Evolutionary conservation across 2,797 vertebrate species (phyloP), one percentile per base, ranked within the genome.

Genomic region (Gallinago stenura): DNA sequence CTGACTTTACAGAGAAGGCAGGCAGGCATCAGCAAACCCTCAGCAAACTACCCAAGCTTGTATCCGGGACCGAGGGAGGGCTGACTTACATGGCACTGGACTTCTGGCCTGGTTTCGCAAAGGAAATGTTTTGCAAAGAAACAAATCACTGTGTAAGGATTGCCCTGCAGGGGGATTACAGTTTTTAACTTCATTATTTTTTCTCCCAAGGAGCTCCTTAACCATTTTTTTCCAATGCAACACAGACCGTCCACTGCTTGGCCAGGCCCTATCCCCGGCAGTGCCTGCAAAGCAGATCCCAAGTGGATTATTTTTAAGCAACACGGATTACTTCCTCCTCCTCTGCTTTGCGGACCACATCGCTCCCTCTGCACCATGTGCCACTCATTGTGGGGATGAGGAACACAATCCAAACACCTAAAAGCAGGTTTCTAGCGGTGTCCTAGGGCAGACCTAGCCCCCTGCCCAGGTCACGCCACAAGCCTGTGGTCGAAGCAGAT

Each of bases 311-410:
- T 20, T 72, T 88, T 69, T 61, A 69, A 91, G 31, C 20, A 61
- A 43, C 3, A 8, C 11, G 30, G 80, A 70, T 65, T 53, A 57
- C 28, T 53, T 57, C 64, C 41, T 80, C 13, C 24, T 33, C 24
- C 50, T 37, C 31, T 13, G 4, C 19, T 18, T 9, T 25, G 24
- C 9, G 4, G 11, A 26, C 25, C 1, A 0, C 2, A 0, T 16
- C 14, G 28, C 41, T 53, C 45, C 35, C 15, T 45, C 24, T 61
- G 33, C 51, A 68, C 19, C 2, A 69, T 45, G 35, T 0, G 0
- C 6, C 26, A 37, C 65, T 72, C 24, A 41, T 39, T 78, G 48
- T 39, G 60, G 66, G 21, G 20, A 31, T 11, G 15, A 64, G 13
- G 22, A 87, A 61, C 31, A 71, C 33, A 51, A 72, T 81, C 4